Base-by-base conservation (phyloP, 2,113 vertebrate genomes). In the Lucifuga dentata region DNA sequence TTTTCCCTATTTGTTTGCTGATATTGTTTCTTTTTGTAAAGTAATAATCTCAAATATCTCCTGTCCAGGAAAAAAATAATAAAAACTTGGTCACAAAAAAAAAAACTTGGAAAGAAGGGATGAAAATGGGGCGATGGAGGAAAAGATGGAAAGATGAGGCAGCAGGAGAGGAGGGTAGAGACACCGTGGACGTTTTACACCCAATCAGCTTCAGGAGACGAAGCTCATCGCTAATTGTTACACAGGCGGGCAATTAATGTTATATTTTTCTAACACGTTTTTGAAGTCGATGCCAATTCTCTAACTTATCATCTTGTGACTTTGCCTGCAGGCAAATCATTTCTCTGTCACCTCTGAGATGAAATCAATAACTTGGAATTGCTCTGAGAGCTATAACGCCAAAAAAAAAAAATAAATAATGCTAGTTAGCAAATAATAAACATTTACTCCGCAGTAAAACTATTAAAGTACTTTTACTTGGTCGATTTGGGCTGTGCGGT, bases 261-360 rank as follows among this genome's bases (percentile, higher is more conserved):
- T 50, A 21, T 16, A 50, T 73, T 72, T 59, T 68, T 39, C 12
- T 48, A 66, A 68, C 65, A 68, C 76, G 76, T 72, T 23, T 79
- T 59, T 71, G 86, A 83, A 73, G 68, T 70, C 41, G 68, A 3
- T 23, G 75, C 70, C 80, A 60, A 76, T 76, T 76, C 71, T 39
- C 50, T 8, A 68, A 66, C 41, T 62, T 43, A 12, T 45, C 67
- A 72, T 73, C 78, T 69, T 75, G 52, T 48, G 77, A 67, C 52
- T 77, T 38, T 13, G 69, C 60, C 56, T 72, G 41, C 38, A 36
- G 50, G 71, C 65, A 60, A 52, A 61, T 59, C 21, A 56, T 11
- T 16, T 48, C 51, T 16, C 52, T 44, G 48, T 35, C 55, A 67
- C 50, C 32, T 33, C 11, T 69, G 69, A 75, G 81, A 84, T 29